Conservation (phyloP, 2,113 vertebrate genomes). For the Gulo gulo region DNA sequence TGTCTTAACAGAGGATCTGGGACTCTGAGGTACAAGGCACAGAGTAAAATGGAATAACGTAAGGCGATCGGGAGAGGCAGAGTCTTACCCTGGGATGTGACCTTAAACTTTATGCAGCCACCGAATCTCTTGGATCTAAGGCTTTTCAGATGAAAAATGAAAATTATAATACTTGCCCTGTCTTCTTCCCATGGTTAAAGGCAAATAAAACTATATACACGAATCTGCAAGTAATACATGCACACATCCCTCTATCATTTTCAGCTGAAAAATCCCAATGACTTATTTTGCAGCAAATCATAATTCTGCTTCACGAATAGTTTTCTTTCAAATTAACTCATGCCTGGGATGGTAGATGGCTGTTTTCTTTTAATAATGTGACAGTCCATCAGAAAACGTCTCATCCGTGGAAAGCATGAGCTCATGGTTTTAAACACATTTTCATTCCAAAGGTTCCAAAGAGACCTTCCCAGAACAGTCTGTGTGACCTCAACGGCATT, state of each 20-base stretch:
- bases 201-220: background rate
- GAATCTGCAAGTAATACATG: background rate
- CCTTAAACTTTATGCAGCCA: background rate
- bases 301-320: background rate
- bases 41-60: background rate
- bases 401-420: conserved; percentile 11
- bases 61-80: background rate
- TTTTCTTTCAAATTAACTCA: background rate
- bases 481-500: background rate
- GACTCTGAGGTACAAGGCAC: background rate
- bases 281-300: background rate
- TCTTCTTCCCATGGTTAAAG: background rate
- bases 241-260: background rate
- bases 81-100: rapidly evolving
- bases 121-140: background rate
- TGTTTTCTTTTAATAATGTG: background rate
- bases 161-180: background rate
- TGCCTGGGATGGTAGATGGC: background rate
- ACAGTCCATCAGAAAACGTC: background rate
- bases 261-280: background rate
- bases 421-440: conserved; percentile 24
- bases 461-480: conserved; percentile 30
- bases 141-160: background rate
- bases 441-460: conserved; percentile 52
- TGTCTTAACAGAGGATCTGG: background rate